phyloP scores from a whole-genome alignment of 2,888 invertebrate genomes.

The Nomada hirtipes region DNA sequence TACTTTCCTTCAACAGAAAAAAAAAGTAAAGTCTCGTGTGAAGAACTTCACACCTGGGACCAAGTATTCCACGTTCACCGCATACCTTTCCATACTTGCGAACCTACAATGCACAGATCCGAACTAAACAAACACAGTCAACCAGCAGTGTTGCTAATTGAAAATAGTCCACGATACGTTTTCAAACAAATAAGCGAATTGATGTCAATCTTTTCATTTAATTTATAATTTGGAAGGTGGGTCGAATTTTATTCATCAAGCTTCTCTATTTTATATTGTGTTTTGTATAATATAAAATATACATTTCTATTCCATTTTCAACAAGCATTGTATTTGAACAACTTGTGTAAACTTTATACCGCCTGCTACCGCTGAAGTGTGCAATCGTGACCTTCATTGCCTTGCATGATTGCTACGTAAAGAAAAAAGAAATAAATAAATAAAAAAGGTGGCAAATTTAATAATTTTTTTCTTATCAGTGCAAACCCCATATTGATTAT shows the following conservation, averaged over 20 bases:
- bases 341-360: not conserved
- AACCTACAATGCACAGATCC: not conserved
- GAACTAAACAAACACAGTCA: not conserved
- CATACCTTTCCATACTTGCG: not conserved
- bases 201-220: no score
- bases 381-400: not conserved
- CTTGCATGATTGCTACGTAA: no score
- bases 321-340: not conserved
- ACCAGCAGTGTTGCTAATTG: not conserved
- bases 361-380: not conserved
- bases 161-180: not conserved
- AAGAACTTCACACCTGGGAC: not conserved
- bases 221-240: not conserved
- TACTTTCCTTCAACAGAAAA: constrained; percentile 2
- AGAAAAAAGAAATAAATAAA: not conserved
- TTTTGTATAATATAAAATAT: no score
- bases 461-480: not conserved
- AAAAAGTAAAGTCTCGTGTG: not conserved
- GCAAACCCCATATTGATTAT: not conserved
- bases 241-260: no score
- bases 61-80: not conserved
- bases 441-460: not conserved
- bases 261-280: no score
- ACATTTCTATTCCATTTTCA: not conserved
- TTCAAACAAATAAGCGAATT: no score